These are phyloP conservation scores for Numenius phaeopus DNA, from an alignment of 2,797 vertebrate species.

Conservation along the genomic window DNA sequence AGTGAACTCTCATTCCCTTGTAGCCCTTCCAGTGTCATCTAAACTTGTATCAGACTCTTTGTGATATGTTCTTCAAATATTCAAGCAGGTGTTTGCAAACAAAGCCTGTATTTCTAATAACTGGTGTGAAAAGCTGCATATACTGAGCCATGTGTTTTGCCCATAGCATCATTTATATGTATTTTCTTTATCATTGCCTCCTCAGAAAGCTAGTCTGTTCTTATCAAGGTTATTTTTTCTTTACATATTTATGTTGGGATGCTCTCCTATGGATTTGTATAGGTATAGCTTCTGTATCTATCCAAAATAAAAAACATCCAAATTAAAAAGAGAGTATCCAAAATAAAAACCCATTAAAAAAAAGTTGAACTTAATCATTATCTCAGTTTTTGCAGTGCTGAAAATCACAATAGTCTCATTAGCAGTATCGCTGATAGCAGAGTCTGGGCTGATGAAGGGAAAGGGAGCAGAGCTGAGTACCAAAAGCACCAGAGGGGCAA, in stretches of 20 bases:
- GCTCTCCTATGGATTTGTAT: neutral
- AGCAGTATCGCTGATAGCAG: neutral
- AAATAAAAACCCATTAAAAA: neutral
- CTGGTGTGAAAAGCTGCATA: neutral
- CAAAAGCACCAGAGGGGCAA: neutral
- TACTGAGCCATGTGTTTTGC: neutral
- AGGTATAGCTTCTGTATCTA: neutral
- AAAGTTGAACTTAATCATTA: neutral
- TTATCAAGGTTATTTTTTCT: neutral
- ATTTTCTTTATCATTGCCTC: slow-evolving; percentile 16
- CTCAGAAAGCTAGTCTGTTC: slow-evolving; percentile 13
- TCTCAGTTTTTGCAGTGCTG: neutral
- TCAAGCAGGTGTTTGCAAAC: slow-evolving; percentile 59
- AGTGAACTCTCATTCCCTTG: neutral
- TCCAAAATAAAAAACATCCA: neutral
- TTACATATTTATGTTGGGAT: neutral
- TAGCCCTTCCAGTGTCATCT: neutral
- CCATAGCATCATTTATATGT: neutral
- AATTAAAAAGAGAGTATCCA: neutral
- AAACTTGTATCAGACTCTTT: neutral
- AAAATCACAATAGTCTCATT: neutral
- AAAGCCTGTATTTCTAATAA: neutral
- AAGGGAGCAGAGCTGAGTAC: neutral
- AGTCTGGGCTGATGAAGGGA: neutral
- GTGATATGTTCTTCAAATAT: neutral